phyloP scores from a whole-genome alignment of 1,140 invertebrate species.

The Pseudomyrmex concolor region DNA sequence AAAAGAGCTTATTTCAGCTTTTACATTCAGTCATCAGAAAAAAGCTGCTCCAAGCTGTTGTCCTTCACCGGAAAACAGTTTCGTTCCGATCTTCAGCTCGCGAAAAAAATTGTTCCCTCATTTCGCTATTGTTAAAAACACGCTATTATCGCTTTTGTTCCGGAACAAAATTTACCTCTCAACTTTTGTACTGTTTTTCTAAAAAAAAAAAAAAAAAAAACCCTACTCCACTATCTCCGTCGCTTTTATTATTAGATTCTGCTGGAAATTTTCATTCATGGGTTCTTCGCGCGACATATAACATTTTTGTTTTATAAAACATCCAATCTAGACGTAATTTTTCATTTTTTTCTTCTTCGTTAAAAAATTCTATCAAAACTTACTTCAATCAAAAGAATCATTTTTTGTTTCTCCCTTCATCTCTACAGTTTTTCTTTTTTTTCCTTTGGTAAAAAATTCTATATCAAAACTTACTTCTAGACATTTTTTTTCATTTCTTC shows the following conservation, averaged over 20 bases:
- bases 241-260: background rate
- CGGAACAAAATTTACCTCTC: constrained; percentile 18
- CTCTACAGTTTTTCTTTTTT: too few relatives aligned
- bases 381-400: too few relatives aligned
- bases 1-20: background rate
- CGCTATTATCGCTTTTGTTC: background rate
- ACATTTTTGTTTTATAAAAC: constrained; percentile 10
- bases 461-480: too few relatives aligned
- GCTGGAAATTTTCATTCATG: background rate
- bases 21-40: background rate
- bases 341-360: background rate
- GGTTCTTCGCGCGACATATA: background rate
- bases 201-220: constrained; percentile 13
- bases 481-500: too few relatives aligned
- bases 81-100: constrained; percentile 1
- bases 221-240: background rate
- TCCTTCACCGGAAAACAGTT: background rate
- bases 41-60: background rate
- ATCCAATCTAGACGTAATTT: background rate
- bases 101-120: background rate
- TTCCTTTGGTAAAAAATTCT: too few relatives aligned
- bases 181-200: background rate
- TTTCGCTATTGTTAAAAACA: constrained; percentile 15
- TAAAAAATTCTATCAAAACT: background rate
- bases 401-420: too few relatives aligned